Evolutionary conservation across 2,888 invertebrate species (phyloP).

Genomic region (Argynnis bischoffii): DNA sequence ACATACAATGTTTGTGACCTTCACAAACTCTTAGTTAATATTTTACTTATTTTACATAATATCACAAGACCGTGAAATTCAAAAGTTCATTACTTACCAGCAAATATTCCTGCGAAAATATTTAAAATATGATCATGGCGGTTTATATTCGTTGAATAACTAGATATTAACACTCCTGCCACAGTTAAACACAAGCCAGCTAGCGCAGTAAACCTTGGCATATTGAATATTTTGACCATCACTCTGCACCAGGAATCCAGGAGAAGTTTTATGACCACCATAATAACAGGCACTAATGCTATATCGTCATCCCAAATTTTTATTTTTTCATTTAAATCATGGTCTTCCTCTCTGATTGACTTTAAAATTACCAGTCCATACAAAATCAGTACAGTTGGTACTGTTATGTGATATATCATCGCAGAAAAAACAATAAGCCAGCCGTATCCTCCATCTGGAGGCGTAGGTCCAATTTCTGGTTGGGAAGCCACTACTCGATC

Average conservation of each 20-base stretch:
- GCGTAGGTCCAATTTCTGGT: slow-evolving; percentile 85
- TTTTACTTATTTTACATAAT: slow-evolving; percentile 27
- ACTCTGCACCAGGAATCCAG: slow-evolving; percentile 83
- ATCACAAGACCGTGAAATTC: slow-evolving; percentile 21
- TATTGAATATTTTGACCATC: slow-evolving; percentile 80
- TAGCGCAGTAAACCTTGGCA: slow-evolving; percentile 82
- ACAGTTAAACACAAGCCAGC: slow-evolving; percentile 82
- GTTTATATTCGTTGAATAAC: slow-evolving; percentile 72
- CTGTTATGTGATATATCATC: slow-evolving; percentile 83
- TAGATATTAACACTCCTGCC: slow-evolving; percentile 80
- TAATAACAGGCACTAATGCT: slow-evolving; percentile 83
- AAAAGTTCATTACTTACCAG: slow-evolving; percentile 62
- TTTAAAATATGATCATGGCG: slow-evolving; percentile 74
- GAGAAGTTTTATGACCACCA: slow-evolving; percentile 80
- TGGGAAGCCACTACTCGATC: slow-evolving; percentile 84
- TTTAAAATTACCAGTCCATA: slow-evolving; percentile 82
- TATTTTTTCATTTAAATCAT: slow-evolving; percentile 62
- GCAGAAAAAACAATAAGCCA: slow-evolving; percentile 84
- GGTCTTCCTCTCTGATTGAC: slow-evolving; percentile 72
- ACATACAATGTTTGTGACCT: slow-evolving; percentile 29
- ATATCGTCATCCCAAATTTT: slow-evolving; percentile 83
- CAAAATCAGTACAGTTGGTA: slow-evolving; percentile 79
- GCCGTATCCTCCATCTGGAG: slow-evolving; percentile 86
- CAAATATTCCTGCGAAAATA: slow-evolving; percentile 76
- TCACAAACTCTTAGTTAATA: slow-evolving; percentile 26